These are phyloP conservation scores for Drosophila ambigua DNA, from an alignment of 1,140 invertebrate species.

Conservation along the genomic window DNA sequence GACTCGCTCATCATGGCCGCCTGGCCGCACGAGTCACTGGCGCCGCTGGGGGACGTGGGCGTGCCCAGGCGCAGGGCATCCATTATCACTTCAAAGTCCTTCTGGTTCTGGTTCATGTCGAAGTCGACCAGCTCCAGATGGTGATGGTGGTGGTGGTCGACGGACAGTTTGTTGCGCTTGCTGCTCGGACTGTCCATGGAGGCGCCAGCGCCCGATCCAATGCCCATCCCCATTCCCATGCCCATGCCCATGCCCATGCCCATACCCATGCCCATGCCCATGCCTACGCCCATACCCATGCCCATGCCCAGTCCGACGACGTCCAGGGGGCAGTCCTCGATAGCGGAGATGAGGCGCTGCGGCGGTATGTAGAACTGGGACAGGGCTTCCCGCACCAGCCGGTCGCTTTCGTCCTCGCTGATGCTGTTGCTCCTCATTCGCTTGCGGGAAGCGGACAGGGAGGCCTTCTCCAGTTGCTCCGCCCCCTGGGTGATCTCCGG, in stretches of 20 bases:
- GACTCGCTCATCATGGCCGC: constrained; percentile 89
- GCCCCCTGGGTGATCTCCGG: constrained; percentile 81
- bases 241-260: constrained; percentile 31
- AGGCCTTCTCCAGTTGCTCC: constrained; percentile 80
- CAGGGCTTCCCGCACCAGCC: constrained; percentile 86
- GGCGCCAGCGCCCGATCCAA: constrained; percentile 43
- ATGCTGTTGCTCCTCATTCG: constrained; percentile 83
- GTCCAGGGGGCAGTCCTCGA: constrained; percentile 85
- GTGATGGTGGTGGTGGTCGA: constrained; percentile 29
- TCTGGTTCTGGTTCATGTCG: constrained; percentile 83
- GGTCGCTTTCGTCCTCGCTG: constrained; percentile 86
- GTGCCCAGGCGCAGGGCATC: constrained; percentile 83
- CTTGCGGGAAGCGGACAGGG: constrained; percentile 74
- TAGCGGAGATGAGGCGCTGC: constrained; percentile 87
- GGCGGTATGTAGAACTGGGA: constrained; percentile 90
- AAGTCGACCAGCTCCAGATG: constrained; percentile 83
- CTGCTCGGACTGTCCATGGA: constrained; percentile 14
- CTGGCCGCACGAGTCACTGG: constrained; percentile 86
- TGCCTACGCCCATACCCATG: constrained; percentile 6
- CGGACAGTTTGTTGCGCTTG: constrained; percentile 50
- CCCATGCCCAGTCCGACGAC: constrained; percentile 63
- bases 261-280: constrained; percentile 33
- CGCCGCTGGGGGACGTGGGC: constrained; percentile 82
- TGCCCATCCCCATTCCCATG: constrained; percentile 14
- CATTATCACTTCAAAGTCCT: constrained; percentile 84